phyloP scores from a whole-genome alignment of 2,888 invertebrate species.

The Ornithoptera priamus region DNA sequence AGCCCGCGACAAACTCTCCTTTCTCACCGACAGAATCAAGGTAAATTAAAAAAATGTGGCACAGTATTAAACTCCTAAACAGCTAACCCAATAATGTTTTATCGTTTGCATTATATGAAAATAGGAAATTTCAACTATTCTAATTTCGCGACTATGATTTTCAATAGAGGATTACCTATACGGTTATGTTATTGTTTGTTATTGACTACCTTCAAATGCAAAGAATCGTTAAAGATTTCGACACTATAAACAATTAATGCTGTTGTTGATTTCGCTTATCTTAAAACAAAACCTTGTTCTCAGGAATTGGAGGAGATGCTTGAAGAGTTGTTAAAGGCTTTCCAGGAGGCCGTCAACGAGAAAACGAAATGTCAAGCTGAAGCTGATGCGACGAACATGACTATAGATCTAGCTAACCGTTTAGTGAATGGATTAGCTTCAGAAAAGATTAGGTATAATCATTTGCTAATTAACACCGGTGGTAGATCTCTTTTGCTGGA shows the following conservation, averaged over 20 bases:
- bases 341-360: slow-evolving; percentile 90
- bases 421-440: slow-evolving; percentile 95
- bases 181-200: no score
- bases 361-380: slow-evolving; percentile 95
- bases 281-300: slow-evolving; percentile 5
- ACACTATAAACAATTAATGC: background rate
- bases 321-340: slow-evolving; percentile 87
- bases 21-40: slow-evolving; percentile 85
- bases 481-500: no score
- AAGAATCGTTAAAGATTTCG: no score
- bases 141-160: no score
- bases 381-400: slow-evolving; percentile 93
- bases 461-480: background rate
- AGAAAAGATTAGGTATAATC: slow-evolving; percentile 83
- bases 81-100: background rate
- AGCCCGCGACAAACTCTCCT: slow-evolving; percentile 88
- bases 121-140: no score
- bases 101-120: background rate
- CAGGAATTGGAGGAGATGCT: slow-evolving; percentile 89
- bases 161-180: no score
- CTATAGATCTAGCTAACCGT: slow-evolving; percentile 94
- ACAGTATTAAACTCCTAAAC: background rate
- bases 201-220: no score
- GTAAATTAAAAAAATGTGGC: slow-evolving; percentile 55
- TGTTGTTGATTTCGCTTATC: background rate